These are phyloP conservation scores for Slavum lentiscoides DNA, from an alignment of 2,888 invertebrate species.

Conservation along the genomic window DNA sequence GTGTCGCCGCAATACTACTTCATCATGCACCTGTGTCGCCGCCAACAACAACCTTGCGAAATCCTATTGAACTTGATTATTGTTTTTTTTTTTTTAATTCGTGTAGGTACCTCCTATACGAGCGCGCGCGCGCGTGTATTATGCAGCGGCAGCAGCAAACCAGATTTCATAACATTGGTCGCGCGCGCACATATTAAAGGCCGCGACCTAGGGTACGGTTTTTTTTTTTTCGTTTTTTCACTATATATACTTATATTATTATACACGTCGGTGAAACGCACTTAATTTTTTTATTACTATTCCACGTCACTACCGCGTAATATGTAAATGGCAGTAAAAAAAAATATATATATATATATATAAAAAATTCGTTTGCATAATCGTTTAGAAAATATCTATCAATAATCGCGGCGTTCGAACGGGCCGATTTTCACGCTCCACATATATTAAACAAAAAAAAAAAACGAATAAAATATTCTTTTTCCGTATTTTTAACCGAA, in stretches of 20 bases:
- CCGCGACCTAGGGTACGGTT: constrained; percentile 42
- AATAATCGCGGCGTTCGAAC: background rate
- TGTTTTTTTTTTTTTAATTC: constrained; percentile 6
- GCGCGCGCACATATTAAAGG: constrained; percentile 18
- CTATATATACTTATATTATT: background rate
- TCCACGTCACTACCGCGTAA: background rate
- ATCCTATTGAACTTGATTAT: constrained; percentile 50
- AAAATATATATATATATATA: no score
- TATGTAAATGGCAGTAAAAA: background rate
- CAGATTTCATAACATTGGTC: constrained; percentile 33
- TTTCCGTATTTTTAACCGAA: no score
- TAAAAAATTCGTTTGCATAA: background rate
- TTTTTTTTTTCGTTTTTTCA: background rate
- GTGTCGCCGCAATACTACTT: background rate
- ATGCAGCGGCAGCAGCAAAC: constrained; percentile 4
- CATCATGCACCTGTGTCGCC: constrained; percentile 22
- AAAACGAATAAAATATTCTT: no score
- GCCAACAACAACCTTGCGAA: constrained; percentile 37
- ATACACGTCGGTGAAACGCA: background rate
- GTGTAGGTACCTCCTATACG: background rate
- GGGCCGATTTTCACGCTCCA: no score
- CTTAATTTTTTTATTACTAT: background rate
- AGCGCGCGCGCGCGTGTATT: background rate
- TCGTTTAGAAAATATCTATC: background rate
- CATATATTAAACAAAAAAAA: no score